These are phyloP conservation scores for Drosophila quadrilineata DNA, from an alignment of 1,140 invertebrate genomes.

Conservation along the genomic window DNA sequence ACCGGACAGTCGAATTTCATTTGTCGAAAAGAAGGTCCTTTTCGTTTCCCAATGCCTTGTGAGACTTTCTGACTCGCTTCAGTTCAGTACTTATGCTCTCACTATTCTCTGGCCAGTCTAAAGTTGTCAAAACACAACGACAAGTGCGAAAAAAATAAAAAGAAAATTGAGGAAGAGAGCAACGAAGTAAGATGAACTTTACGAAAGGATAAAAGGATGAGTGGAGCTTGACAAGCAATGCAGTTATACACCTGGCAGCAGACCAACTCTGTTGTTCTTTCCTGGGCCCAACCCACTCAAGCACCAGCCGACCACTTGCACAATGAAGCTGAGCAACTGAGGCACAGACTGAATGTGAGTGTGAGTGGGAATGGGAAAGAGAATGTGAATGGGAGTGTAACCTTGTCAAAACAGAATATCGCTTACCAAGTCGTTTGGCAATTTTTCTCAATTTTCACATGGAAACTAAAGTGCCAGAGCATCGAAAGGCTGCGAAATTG, in stretches of 20 bases:
- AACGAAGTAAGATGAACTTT: too few relatives aligned
- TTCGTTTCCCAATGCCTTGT: conserved; percentile 23
- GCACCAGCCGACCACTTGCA: conserved; percentile 2
- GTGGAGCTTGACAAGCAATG: conserved; percentile 6
- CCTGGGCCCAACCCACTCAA: conserved; percentile 13
- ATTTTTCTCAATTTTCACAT: conserved; percentile 79
- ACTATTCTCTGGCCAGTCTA: conserved; percentile 47
- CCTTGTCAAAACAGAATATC: conserved; percentile 67
- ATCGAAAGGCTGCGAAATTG: conserved; percentile 32
- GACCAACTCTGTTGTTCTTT: conserved; percentile 38
- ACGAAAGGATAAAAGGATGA: conserved; percentile 2
- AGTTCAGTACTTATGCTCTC: not conserved
- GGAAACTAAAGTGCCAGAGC: conserved; percentile 37
- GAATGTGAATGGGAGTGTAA: conserved; percentile 21
- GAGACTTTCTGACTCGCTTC: conserved; percentile 38
- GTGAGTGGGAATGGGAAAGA: too few relatives aligned
- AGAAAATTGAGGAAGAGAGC: too few relatives aligned
- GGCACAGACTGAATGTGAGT: not conserved
- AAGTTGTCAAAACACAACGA: conserved; percentile 67
- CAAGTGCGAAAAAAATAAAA: conserved; percentile 42
- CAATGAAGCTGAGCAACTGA: conserved; percentile 16
- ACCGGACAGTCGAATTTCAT: conserved; percentile 50
- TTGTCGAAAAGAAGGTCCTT: conserved; percentile 53
- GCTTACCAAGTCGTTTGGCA: conserved; percentile 78
- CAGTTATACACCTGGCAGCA: conserved; percentile 50